A percentile compares a stretch with the other conserved stretches of the same genome.
Conservation (phyloP, 2,797 vertebrate genomes). For the Rallus crepitans region DNA sequence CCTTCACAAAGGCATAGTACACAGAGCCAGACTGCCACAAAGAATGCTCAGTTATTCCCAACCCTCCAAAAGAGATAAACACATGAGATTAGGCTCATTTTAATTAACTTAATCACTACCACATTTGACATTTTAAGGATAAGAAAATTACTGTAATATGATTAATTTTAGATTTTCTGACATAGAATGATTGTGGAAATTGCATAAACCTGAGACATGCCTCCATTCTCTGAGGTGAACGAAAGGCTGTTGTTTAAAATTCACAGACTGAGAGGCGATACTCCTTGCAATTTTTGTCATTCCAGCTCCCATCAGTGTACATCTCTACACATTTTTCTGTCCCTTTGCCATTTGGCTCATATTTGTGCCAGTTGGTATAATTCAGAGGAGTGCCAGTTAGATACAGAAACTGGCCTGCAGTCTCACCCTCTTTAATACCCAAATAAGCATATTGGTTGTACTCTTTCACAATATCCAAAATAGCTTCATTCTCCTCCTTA, state of each 20-base stretch:
- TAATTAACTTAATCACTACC: background rate
- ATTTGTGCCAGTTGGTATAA: slow-evolving; percentile 75
- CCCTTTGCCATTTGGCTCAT: slow-evolving; percentile 72
- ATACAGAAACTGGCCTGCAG: slow-evolving; percentile 49
- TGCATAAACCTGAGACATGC: background rate
- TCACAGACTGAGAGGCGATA: slow-evolving; percentile 75
- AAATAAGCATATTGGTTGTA: slow-evolving; percentile 77
- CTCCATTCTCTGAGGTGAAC: background rate
- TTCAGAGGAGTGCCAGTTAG: slow-evolving; percentile 56
- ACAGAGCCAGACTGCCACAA: background rate
- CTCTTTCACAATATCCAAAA: slow-evolving; percentile 59
- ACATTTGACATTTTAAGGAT: background rate
- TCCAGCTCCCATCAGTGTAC: slow-evolving; percentile 79
- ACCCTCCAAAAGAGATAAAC: background rate
- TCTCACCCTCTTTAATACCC: slow-evolving; percentile 61
- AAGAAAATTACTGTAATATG: background rate
- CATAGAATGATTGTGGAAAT: background rate
- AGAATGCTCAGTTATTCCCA: background rate
- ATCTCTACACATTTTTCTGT: slow-evolving; percentile 81
- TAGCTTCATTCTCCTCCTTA: slow-evolving; percentile 73
- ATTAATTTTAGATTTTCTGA: background rate
- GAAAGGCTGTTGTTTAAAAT: slow-evolving; percentile 58
- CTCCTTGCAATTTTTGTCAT: slow-evolving; percentile 72
- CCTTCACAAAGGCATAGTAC: background rate
- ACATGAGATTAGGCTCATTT: background rate